Evolutionary conservation across 1,140 invertebrate species (phyloP).

Genomic region (Lysiphlebus fabarum): DNA sequence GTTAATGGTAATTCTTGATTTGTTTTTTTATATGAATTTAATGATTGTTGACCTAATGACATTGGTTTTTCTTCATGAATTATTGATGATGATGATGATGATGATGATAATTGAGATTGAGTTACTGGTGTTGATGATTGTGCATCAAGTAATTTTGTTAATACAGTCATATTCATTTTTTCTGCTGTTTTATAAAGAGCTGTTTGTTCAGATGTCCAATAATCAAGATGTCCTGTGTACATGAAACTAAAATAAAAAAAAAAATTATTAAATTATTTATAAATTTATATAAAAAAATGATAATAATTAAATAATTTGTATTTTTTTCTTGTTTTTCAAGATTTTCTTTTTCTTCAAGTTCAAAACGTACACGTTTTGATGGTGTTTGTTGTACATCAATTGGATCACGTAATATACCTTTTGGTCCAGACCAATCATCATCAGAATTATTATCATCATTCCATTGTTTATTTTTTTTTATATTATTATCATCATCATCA

Average conservation of each 20-base stretch:
- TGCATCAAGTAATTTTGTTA: constrained; percentile 76
- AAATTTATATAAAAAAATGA: no score
- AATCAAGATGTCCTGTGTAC: constrained; percentile 82
- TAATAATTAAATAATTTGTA: constrained; percentile 55
- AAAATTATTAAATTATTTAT: no score
- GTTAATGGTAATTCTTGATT: constrained; percentile 39
- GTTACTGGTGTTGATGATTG: constrained; percentile 53
- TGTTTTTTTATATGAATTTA: constrained; percentile 18
- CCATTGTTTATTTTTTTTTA: constrained; percentile 45
- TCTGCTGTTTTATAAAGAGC: constrained; percentile 73
- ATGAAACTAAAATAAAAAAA: constrained; percentile 82
- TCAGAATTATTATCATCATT: constrained; percentile 48
- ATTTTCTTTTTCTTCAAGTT: constrained; percentile 55
- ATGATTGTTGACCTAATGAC: constrained; percentile 27
- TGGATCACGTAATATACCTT: constrained; percentile 33
- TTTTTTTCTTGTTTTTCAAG: constrained; percentile 46
- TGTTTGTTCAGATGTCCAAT: constrained; percentile 69
- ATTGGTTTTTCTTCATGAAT: constrained; percentile 22
- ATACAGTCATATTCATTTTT: constrained; percentile 78
- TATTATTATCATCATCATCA: constrained; percentile 58
- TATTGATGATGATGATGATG: constrained; percentile 27
- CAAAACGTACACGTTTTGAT: constrained; percentile 53
- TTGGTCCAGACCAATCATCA: constrained; percentile 53
- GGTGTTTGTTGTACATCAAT: constrained; percentile 32
- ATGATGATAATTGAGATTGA: constrained; percentile 23